A percentile compares a stretch with the other conserved stretches of the same genome.
These are phyloP conservation scores for Neodiprion lecontei DNA, from an alignment of 1,140 invertebrate genomes.

Conservation along the genomic window DNA sequence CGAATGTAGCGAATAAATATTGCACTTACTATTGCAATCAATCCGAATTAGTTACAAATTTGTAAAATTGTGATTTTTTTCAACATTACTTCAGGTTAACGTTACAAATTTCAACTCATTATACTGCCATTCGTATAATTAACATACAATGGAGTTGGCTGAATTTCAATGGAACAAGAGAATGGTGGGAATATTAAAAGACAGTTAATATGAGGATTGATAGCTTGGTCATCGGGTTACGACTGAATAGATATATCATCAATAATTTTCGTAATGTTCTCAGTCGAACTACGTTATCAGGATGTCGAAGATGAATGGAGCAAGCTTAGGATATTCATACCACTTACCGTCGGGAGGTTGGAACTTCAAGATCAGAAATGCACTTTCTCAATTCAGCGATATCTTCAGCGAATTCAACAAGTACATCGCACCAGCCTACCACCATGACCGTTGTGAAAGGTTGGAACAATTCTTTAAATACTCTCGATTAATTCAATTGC, in stretches of 20 bases:
- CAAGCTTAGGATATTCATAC: conserved; percentile 82
- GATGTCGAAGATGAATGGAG: conserved; percentile 52
- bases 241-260: neutral
- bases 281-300: neutral
- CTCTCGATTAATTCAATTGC: too few species aligned
- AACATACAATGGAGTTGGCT: neutral
- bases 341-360: conserved; percentile 83
- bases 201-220: neutral
- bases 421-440: conserved; percentile 93
- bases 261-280: too few species aligned
- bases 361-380: conserved; percentile 78
- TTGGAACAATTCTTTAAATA: conserved; percentile 49
- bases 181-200: neutral
- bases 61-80: too few species aligned
- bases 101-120: neutral
- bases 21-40: too few species aligned
- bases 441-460: conserved; percentile 96
- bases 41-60: too few species aligned
- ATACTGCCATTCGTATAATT: neutral
- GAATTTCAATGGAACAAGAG: neutral
- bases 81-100: too few species aligned
- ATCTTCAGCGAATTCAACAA: conserved; percentile 95
- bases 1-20: too few species aligned
- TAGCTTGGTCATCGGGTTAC: neutral
- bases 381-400: conserved; percentile 88